Base-by-base conservation (phyloP, 2,888 invertebrate genomes). In the Pollenia labialis region DNA sequence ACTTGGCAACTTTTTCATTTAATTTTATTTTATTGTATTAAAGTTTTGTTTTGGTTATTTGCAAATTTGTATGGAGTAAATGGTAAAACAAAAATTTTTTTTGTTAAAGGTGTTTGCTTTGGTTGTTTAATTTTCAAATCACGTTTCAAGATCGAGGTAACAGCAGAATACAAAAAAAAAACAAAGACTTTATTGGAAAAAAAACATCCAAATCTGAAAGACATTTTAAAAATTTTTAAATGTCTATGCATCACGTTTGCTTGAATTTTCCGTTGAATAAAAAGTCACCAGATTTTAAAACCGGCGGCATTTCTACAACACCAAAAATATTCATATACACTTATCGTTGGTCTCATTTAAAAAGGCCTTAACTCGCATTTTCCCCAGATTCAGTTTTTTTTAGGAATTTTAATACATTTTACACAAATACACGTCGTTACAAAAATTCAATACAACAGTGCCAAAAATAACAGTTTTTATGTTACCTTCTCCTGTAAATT, bases 81-180 rank as follows among this genome's bases (percentile, higher is more conserved):
- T 83, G 83, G 62, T 74, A 74, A 80, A 85, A 82, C 68, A 14
- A 16, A 54, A 4, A 71, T 81, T 80, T 82, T 69, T 75, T 48
- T 56, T 72, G 23, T 76, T 60, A 74, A 68, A 84, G 74, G 84
- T 84, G 84, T 84, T 84, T 72, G 50, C 54, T 71, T 48, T 56
- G 40, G 40, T 32, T 72, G 64, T 83, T 88, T 86, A 54, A 62
- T 82, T 80, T 89, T 85, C 89, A 88, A 88, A 88, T 90, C 92
- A 92, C 91, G 92, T 92, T 91, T 92, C 92, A 91, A 91, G 92
- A 92, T 91, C 91, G 91, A 91, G 91, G 92, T 91, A 89, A 91
- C 89, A 89, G 90, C 89, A 81, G 54, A 82, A 56, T 74, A 56
- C 79, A 77, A 79, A 71, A 60, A 81, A 77, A 52, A 66, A 71